Conservation (phyloP, 1,140 invertebrate genomes). For the Bombus cullumanus region DNA sequence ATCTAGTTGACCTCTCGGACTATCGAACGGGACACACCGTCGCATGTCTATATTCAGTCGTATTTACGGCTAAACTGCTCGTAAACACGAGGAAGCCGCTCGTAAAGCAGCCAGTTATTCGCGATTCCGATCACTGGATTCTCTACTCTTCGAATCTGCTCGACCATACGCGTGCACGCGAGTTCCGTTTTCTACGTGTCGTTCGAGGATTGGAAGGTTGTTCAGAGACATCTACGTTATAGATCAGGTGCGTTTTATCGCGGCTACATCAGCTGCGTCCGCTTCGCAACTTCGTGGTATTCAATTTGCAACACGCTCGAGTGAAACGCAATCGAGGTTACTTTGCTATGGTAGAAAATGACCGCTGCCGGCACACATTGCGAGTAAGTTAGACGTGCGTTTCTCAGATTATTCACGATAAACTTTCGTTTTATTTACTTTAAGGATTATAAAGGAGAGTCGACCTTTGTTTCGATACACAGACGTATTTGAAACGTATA, state of each 20-base stretch:
- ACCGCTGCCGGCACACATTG: not conserved
- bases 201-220: not conserved
- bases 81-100: slow-evolving; percentile 52
- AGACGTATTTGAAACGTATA: no score
- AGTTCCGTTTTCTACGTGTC: not conserved
- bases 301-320: not conserved
- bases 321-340: not conserved
- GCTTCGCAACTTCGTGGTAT: not conserved
- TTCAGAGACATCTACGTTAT: no score
- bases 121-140: slow-evolving; percentile 28
- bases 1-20: not conserved
- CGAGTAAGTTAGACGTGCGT: not conserved
- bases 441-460: no score
- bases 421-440: not conserved
- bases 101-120: slow-evolving; percentile 35
- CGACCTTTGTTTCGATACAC: not conserved
- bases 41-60: slow-evolving; percentile 26
- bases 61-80: slow-evolving; percentile 55
- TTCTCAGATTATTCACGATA: not conserved
- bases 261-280: not conserved
- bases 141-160: not conserved
- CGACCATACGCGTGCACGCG: not conserved
- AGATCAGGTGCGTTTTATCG: not conserved
- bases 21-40: slow-evolving; percentile 23
- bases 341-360: not conserved